Evolutionary conservation across 2,888 invertebrate genomes (phyloP), one percentile per base, ranked within the genome.

Genomic region (Chironomus tentans): DNA sequence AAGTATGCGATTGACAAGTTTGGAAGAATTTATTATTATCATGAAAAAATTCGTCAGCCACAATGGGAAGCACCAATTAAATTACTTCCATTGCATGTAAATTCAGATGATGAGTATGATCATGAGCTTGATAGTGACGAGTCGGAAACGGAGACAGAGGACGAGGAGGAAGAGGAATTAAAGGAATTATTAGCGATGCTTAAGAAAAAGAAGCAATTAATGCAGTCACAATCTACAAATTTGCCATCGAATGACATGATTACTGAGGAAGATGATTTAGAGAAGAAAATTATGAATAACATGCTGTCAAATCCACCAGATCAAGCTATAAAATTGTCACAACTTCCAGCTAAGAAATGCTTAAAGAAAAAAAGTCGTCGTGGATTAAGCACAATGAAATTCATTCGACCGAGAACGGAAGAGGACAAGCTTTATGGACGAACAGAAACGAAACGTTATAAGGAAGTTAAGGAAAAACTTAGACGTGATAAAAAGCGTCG

Each of bases 21-120:
- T 75, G 97, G 97, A 0, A 88, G 95, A 78, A 88, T 91, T 0
- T 98, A 97, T 84, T 98, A 95, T 85, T 98, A 97, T 84, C 95
- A 98, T 82, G 86, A 91, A 1, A 91, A 90, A 82, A 86, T 90
- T 70, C 85, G 93, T 6, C 87, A 90, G 79, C 88, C 93, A 22
- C 93, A 93, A 81, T 95, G 95, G 95, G 84, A 89, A 78, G 92
- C 92, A 46, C 92, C 91, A 6, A 82, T 81, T 13, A 80, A 79
- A 78, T 78, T 80, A 68, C 70, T 79, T 15, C 79, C 80, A 0
- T 80, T 82, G 28, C 86, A 85, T 2, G 86, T 86, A 46, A 85
- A 85, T 22, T 84, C 83, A 2, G 85, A 86, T 10, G 85, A 85
- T 22, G 86, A 85, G 12, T 82, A 82, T 70, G 83, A 84, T 28